These are phyloP conservation scores for Dasypus novemcinctus DNA, from an alignment of 2,113 vertebrate genomes.

Conservation along the genomic window DNA sequence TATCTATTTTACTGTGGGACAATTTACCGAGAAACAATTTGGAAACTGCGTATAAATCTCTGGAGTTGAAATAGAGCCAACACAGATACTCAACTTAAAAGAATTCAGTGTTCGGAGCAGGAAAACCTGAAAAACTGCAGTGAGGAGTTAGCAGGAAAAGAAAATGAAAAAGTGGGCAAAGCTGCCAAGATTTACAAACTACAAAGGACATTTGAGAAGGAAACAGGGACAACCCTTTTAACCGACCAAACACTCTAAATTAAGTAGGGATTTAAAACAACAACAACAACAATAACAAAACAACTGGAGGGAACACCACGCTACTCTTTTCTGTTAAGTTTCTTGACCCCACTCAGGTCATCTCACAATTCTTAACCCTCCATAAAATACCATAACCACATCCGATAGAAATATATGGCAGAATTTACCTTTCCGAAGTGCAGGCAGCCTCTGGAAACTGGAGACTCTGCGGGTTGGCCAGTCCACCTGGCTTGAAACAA, in stretches of 20 bases:
- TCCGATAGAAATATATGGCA: neutral
- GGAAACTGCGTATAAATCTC: conserved; percentile 56
- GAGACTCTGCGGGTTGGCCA: neutral
- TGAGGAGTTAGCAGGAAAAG: conserved; percentile 56
- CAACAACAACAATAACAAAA: neutral
- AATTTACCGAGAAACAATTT: conserved; percentile 56
- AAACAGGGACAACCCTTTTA: conserved; percentile 24
- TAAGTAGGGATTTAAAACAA: neutral
- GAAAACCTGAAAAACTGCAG: conserved; percentile 69
- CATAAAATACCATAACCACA: neutral
- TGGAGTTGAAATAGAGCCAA: conserved; percentile 50
- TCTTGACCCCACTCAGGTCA: neutral
- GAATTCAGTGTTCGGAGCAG: conserved; percentile 64
- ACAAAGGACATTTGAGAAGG: conserved; percentile 68
- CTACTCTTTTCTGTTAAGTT: neutral
- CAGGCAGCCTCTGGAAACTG: neutral
- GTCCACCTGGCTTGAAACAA: conserved; percentile 60
- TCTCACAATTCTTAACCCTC: neutral
- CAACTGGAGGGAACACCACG: neutral
- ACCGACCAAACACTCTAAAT: conserved; percentile 23
- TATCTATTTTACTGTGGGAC: conserved; percentile 46
- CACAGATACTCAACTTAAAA: conserved; percentile 48
- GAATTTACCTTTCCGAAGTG: conserved; percentile 60
- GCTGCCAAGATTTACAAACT: conserved; percentile 55
- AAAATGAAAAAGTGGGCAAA: conserved; percentile 53